Evolutionary conservation across 2,888 invertebrate genomes (phyloP), one percentile per base, ranked within the genome.

Genomic region (Pristionchus mayeri): DNA sequence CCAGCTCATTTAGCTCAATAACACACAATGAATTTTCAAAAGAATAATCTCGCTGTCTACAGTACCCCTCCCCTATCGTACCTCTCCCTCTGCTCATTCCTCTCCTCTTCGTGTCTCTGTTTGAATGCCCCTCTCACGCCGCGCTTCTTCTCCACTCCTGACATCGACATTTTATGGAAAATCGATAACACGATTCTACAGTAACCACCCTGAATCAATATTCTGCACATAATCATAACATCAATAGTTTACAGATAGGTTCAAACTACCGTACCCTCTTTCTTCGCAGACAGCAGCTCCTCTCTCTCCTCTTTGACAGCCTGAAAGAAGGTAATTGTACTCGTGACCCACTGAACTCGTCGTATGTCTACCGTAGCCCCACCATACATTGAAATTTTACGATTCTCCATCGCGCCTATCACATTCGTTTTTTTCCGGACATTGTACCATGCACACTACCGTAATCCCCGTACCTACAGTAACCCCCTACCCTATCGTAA

Each of bases 81-180:
- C 78, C 54, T 78, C 63, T 84, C 85, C 79, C 84, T 79, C 75
- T 75, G 52, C 27, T 81, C 80, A 44, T 40, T 52, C 21, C 60
- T 40, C 13, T 80, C 71, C 79, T 80, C 67, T 50, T 81, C 85
- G 48, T 76, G 76, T 4, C 76, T 18, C 30, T 40, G 21, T 4
- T 18, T 16, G 30, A 27, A 76, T 0, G 30, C 30, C 24, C 6
- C 24, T 24, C 76, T 24, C 37, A 48, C 76, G 16, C 9, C 37
- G 0, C 48, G 44, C 76, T 76, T 76, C 48, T 48, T 76, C 48
- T 44, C 76, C 44, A 76, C 76, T n/a, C 48, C 44, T 76, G 44
- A 7, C 0, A 67, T 67, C 30, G 37, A 67, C 37, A 0, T 37
- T 44, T 44, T n/a, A 16, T 16, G 16, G 48, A 11, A 9, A 48